Conservation (phyloP, 2,797 vertebrate species). For the Lophius americanus region DNA sequence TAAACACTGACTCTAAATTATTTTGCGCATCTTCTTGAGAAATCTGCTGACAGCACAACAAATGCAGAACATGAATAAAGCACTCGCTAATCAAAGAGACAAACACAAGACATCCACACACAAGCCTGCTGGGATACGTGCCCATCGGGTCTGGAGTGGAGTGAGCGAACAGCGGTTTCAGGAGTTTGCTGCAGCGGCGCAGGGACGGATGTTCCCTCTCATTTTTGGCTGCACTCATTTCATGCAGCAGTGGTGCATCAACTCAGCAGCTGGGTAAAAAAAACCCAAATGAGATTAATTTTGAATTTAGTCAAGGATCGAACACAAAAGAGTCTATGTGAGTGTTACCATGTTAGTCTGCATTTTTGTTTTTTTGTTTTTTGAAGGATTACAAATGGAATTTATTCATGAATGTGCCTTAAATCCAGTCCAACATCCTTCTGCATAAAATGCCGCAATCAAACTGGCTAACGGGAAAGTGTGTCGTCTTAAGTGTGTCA, state of each 20-base stretch:
- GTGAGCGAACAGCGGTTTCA: constrained; percentile 55
- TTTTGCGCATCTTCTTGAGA: constrained; percentile 52
- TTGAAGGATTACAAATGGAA: constrained; percentile 36
- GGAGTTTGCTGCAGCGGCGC: constrained; percentile 39
- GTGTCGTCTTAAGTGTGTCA: constrained; percentile 31
- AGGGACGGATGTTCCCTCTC: constrained; percentile 39
- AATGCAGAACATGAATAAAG: constrained; percentile 64
- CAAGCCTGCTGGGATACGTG: constrained; percentile 39
- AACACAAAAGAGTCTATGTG: constrained; percentile 25
- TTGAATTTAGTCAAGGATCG: constrained; percentile 36
- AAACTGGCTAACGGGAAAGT: constrained; percentile 15
- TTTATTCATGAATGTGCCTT: constrained; percentile 36
- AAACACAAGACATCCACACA: constrained; percentile 56
- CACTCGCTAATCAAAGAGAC: constrained; percentile 39
- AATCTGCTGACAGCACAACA: constrained; percentile 68
- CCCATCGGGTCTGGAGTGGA: constrained; percentile 45
- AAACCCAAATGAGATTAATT: constrained; percentile 51
- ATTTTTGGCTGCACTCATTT: constrained; percentile 44
- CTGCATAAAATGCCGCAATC: background rate
- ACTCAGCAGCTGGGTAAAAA: constrained; percentile 39
- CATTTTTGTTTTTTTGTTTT: background rate
- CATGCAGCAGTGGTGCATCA: constrained; percentile 32
- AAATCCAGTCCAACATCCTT: constrained; percentile 18
- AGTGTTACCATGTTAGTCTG: constrained; percentile 13
- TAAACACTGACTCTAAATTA: constrained; percentile 60